These are phyloP conservation scores for Diadumene lineata DNA, from an alignment of 92 coral and sea anemone species.

Conservation along the genomic window DNA sequence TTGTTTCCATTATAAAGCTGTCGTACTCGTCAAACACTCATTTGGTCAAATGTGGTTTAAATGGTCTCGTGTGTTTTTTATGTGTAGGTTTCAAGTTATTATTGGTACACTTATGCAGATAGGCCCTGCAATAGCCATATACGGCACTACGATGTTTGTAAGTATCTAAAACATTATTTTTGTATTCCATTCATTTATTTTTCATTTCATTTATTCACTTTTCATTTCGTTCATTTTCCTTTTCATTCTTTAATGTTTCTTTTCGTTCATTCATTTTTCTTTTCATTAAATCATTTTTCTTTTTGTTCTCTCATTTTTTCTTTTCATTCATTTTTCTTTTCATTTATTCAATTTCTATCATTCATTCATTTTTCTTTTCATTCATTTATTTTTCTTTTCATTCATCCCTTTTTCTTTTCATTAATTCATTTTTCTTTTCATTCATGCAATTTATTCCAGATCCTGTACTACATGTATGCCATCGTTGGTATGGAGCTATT, in stretches of 20 bases:
- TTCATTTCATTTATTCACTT: background rate
- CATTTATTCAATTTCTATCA: no score
- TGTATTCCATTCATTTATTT: background rate
- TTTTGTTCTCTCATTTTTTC: background rate
- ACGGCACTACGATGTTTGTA: constrained; percentile 91
- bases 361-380: background rate
- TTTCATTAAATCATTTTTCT: background rate
- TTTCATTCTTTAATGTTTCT: background rate
- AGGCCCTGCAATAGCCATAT: constrained; percentile 89
- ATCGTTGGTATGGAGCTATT: constrained; percentile 93
- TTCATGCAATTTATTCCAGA: constrained; percentile 27
- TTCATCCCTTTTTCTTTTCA: background rate
- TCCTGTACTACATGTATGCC: constrained; percentile 83
- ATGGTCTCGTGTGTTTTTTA: background rate
- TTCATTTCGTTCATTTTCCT: background rate
- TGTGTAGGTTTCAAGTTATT: constrained; percentile 82
- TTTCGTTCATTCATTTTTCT: background rate
- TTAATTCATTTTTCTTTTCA: background rate
- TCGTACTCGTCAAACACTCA: no score
- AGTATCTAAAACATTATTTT: constrained; percentile 13
- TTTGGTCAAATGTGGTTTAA: no score
- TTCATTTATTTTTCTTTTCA: background rate
- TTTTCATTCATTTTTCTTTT: background rate
- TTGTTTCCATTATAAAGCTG: no score
- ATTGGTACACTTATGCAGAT: constrained; percentile 94